These are phyloP conservation scores for Eptatretus burgeri DNA, from an alignment of 2,113 vertebrate species.

Conservation along the genomic window DNA sequence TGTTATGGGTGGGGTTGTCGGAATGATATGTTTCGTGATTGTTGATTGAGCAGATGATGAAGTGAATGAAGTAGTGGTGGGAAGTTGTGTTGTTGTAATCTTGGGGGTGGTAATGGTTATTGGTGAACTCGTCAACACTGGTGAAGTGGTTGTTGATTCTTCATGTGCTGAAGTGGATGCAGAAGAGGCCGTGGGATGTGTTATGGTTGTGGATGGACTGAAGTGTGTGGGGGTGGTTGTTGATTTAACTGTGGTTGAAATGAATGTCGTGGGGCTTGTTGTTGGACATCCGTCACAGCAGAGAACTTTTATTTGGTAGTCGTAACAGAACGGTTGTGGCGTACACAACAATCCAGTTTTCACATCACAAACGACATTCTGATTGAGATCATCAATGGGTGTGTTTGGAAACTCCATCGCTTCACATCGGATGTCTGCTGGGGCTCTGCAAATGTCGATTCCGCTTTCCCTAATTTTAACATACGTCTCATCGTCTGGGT, in stretches of 20 bases:
- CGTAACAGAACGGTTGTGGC: neutral
- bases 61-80: neutral
- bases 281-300: slow-evolving; percentile 3
- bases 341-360: neutral
- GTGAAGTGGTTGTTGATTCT: too few relatives aligned
- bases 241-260: neutral
- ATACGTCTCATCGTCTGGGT: neutral
- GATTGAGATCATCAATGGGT: neutral
- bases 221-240: neutral
- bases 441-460: neutral
- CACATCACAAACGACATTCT: neutral
- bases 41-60: neutral
- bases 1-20: neutral
- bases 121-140: too few relatives aligned
- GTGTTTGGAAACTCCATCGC: neutral
- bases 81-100: neutral
- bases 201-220: neutral
- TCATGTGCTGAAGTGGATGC: too few relatives aligned
- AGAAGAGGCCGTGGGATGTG: too few relatives aligned
- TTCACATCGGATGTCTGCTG: neutral
- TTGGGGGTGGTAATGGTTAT: too few relatives aligned
- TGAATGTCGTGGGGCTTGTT: neutral
- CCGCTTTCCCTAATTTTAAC: neutral
- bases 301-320: neutral
- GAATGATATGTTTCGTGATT: neutral